Conservation (phyloP, 2,888 invertebrate species). For the Idaea dimidiata region DNA sequence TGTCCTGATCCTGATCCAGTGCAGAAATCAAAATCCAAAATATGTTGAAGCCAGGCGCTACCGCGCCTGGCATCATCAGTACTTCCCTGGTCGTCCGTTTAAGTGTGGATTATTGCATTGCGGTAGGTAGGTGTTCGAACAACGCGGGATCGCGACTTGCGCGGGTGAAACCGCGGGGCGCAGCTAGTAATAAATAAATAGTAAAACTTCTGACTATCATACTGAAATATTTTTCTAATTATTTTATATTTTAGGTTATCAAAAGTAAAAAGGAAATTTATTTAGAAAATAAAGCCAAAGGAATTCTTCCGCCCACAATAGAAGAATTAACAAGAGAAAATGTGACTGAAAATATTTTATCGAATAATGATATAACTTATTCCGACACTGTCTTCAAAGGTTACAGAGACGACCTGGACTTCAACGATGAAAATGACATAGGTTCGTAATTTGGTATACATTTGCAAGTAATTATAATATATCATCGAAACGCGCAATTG, state of each 20-base stretch:
- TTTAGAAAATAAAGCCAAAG: slow-evolving; percentile 71
- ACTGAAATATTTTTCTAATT: neutral
- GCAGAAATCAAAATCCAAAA: no score
- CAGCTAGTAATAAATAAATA: no score
- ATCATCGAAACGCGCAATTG: slow-evolving; percentile 82
- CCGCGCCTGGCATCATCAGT: no score
- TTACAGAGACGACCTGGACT: slow-evolving; percentile 89
- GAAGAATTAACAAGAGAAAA: slow-evolving; percentile 58
- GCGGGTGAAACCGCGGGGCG: no score
- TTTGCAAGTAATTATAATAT: slow-evolving; percentile 39
- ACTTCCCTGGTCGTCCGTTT: no score
- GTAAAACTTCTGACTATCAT: neutral
- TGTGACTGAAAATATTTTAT: slow-evolving; percentile 55
- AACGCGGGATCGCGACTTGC: no score
- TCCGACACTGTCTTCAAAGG: slow-evolving; percentile 82
- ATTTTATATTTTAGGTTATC: slow-evolving; percentile 64
- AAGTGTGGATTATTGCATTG: no score
- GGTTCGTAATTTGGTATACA: slow-evolving; percentile 59
- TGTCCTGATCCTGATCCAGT: no score
- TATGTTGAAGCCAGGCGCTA: no score
- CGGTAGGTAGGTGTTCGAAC: no score
- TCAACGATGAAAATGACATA: slow-evolving; percentile 89
- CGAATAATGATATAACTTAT: slow-evolving; percentile 51
- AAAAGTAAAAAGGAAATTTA: slow-evolving; percentile 83
- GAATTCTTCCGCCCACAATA: slow-evolving; percentile 60